Evolutionary conservation across 2,113 vertebrate species (phyloP), one percentile per base, ranked within the genome.

Genomic region (Ophiodon elongatus): DNA sequence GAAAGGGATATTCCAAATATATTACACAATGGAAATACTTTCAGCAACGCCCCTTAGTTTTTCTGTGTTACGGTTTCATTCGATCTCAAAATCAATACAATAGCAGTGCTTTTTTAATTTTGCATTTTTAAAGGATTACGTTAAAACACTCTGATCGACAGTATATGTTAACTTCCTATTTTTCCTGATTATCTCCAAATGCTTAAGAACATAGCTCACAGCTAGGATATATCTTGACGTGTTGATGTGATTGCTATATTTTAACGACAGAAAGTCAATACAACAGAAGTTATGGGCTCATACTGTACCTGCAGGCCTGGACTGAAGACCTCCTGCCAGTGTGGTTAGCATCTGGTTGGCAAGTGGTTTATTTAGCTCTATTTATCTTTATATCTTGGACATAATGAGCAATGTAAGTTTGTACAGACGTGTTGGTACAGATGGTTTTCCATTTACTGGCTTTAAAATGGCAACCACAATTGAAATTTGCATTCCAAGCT

Each of bases 1-100:
- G 76, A 79, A 87, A 86, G 57, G 39, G 57, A 73, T 82, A 76
- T 81, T 88, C 11, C 29, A 65, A 35, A 78, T 76, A 85, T 70
- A 77, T 77, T 33, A 73, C 29, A 68, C 0, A 6, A 0, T 19
- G 57, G 6, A 54, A 52, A 68, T 21, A 3, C 14, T 63, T 25
- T 79, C 17, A 60, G 56, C n/a, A 76, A 41, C 33, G 35, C 35
- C 31, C 8, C 35, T 27, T 1, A 23, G 4, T 27, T 66, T 37
- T 45, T 17, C 14, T 33, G 8, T 47, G 45, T 37, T 23, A 6
- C 8, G 27, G n/a, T 37, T 69, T 56, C 3, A 29, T 73, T 70
- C 69, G 9, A 73, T 59, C 35, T 50, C 0, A 8, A 83, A 66
- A 79, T 9, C 8, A 39, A 39, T 39, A 69, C 23, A 39, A 33